phyloP scores from a whole-genome alignment of 2,113 vertebrate genomes.

The Tympanuchus pallidicinctus region DNA sequence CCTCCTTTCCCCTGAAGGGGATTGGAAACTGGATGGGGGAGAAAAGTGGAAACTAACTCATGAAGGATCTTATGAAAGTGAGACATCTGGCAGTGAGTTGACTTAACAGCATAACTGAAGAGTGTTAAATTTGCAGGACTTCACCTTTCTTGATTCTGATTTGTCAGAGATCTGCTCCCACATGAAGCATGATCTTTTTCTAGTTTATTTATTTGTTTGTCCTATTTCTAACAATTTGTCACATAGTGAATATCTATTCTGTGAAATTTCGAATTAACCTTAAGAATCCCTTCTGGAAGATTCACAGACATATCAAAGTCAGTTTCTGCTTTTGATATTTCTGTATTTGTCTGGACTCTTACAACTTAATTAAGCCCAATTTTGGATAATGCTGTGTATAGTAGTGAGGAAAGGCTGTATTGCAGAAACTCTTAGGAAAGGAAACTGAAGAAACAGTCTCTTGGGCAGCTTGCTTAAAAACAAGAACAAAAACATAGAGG shows the following conservation, averaged over 20 bases:
- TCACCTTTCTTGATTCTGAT: neutral
- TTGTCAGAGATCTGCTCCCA: neutral
- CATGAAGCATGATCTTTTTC: neutral
- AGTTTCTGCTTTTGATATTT: neutral
- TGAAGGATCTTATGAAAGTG: neutral
- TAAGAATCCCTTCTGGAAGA: neutral
- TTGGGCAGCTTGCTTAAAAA: neutral
- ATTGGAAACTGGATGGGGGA: neutral
- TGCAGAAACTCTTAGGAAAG: neutral
- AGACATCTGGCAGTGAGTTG: neutral
- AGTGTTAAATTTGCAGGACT: neutral
- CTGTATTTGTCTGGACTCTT: neutral
- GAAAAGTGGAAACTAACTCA: neutral
- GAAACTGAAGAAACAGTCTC: neutral
- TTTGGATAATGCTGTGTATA: neutral
- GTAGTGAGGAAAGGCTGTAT: neutral
- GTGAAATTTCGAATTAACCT: neutral
- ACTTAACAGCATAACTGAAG: neutral
- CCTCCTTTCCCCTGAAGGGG: neutral
- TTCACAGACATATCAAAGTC: neutral
- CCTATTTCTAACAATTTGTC: neutral
- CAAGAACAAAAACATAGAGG: accelerated
- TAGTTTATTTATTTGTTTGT: neutral
- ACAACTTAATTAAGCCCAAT: neutral
- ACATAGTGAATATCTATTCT: neutral